Base-by-base conservation (phyloP, 92 coral and sea anemone genomes). In the Nematostella vectensis region DNA sequence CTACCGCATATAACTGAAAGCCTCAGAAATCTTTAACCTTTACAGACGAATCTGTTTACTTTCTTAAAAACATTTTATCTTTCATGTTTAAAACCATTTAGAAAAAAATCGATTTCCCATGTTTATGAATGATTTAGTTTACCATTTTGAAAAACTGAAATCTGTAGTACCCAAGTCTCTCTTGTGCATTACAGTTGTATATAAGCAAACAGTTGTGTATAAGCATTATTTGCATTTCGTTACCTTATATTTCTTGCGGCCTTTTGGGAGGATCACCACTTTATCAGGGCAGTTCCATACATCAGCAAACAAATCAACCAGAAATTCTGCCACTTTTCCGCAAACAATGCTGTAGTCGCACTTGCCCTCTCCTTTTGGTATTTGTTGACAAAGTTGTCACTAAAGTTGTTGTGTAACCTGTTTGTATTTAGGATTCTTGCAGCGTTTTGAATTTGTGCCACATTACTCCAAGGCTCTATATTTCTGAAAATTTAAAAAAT, bases 381-480 rank as follows among this genome's bases (percentile, higher is more conserved):
- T 20, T 49, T 29, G 38, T 59, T 52, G 19, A 37, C 62, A 60
- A 60, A 70, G 37, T 51, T 31, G 33, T 70, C 55, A 27, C 61
- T 62, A 22, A 70, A 70, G 1, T 51, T 42, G 15, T 45, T 44
- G n/a, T 70, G 54, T 11, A 70, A 70, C 11, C 77, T 31, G 19
- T 51, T 27, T 8, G 68, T 23, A 37, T 70, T 70, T 25, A 61
- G 17, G 13, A 61, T 47, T 29, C 27, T 39, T 24, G 56, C 77
- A 23, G 69, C 50, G 4, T 27, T 30, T 19, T 45, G 42, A 4
- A 60, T 40, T 27, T 70, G 62, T 3, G 13, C 13, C 0, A 70
- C 77, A 21, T 57, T 42, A 29, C 40, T 68, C 75, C 83, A 69
- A 16, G 77, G 76, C 55, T 69, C 69, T 16, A 56, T 57, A 68